Percentiles rank a stretch among this genome's conserved stretches.
These are phyloP conservation scores for Cephalotes varians DNA, from an alignment of 2,888 invertebrate genomes.

Conservation along the genomic window DNA sequence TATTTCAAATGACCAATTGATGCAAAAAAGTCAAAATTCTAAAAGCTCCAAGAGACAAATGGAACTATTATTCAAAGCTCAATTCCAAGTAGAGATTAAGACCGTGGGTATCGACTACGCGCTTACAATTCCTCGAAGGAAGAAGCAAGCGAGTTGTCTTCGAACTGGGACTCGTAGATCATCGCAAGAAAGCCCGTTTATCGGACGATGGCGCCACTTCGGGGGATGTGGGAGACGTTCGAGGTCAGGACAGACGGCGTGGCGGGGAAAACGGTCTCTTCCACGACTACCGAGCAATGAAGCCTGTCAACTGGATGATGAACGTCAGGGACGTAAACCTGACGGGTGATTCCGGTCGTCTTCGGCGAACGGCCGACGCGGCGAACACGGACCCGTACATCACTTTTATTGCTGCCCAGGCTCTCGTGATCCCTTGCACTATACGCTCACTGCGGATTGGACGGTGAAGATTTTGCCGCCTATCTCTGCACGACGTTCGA, in stretches of 20 bases:
- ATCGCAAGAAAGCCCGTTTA: slow-evolving; percentile 75
- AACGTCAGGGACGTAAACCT: slow-evolving; percentile 82
- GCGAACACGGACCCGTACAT: slow-evolving; percentile 80
- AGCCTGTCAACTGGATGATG: slow-evolving; percentile 82
- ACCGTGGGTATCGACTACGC: slow-evolving; percentile 36
- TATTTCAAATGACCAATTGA: neutral
- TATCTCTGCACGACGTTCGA: slow-evolving; percentile 51
- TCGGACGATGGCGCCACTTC: slow-evolving; percentile 72
- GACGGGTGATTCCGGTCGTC: slow-evolving; percentile 81
- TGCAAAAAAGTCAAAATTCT: neutral
- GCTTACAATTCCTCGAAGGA: slow-evolving; percentile 45
- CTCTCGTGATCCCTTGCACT: slow-evolving; percentile 65
- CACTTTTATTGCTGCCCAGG: slow-evolving; percentile 79
- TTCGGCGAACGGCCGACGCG: slow-evolving; percentile 76
- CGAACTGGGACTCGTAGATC: slow-evolving; percentile 74
- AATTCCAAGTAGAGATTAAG: slow-evolving; percentile 34
- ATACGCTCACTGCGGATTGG: slow-evolving; percentile 60
- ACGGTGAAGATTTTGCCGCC: slow-evolving; percentile 63
- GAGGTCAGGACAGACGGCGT: slow-evolving; percentile 69
- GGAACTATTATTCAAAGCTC: slow-evolving; percentile 10
- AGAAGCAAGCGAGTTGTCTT: slow-evolving; percentile 52
- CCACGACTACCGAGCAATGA: slow-evolving; percentile 76
- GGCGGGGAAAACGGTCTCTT: slow-evolving; percentile 57
- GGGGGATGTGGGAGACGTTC: slow-evolving; percentile 67
- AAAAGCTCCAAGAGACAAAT: neutral